Evolutionary conservation across 2,888 invertebrate species (phyloP), one percentile per base, ranked within the genome.

Genomic region (Troides helena): DNA sequence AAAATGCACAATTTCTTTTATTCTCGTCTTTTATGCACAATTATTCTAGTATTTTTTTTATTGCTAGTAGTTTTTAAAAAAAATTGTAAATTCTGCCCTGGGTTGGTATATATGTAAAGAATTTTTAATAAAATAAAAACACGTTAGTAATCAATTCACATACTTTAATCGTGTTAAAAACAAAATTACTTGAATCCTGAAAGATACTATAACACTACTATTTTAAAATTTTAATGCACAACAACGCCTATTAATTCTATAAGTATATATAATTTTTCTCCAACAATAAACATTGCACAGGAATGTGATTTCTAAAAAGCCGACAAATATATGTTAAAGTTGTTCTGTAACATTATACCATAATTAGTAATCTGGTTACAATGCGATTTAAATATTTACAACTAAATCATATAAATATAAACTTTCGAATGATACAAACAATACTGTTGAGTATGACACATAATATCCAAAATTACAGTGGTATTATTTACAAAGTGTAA

Each of bases 401-500:
- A 62, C 57, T 66, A 62, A 46, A 18, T 60, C 39, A 60, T 62
- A 58, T 57, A 61, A 30, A 60, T 58, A 58, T 57, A 61, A 25
- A 18, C 21, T 62, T 56, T 59, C 63, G 36, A 67, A 67, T 50
- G 62, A n/a, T 63, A 30, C 53, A 58, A 62, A 62, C 30, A 30
- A 30, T 70, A 66, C 59, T 62, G 58, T 43, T 67, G 70, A 70
- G 39, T 70, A 70, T 66, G 62, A 70, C 66, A 67, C 66, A 70
- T 67, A 70, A 70, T 67, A 63, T 67, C 62, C 60, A 46, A 67
- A 67, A 70, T 58, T 39, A 66, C 69, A 43, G 70, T 70, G 68
- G 58, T 77, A 77, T 72, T 77, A 78, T 76, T 73, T 76, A 78
- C 78, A 78, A 74, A 62, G 70, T 72, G 69, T 74, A 74, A 75